Percentiles rank a stretch among this genome's conserved stretches.
phyloP scores from a whole-genome alignment of 1,140 invertebrate genomes.

The Eumaeus atala region DNA sequence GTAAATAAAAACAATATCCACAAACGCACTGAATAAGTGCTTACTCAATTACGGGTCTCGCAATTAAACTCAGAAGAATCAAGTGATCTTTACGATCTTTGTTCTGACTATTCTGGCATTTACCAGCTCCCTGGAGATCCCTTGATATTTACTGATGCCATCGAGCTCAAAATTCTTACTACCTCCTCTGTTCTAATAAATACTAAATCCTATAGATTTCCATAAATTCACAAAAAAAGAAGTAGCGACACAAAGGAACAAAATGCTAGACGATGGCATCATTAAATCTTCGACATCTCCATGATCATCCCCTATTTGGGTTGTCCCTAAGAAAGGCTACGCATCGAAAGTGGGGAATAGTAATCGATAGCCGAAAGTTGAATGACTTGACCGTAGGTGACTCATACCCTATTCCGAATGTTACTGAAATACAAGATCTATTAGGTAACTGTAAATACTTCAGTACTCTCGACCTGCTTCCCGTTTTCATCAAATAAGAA shows the following conservation, averaged over 20 bases:
- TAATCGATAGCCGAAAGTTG: constrained; percentile 14
- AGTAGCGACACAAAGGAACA: too few relatives aligned
- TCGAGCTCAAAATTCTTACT: constrained; percentile 33
- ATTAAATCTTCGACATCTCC: constrained; percentile 16
- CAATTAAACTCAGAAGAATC: too few relatives aligned
- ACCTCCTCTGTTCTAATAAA: background rate
- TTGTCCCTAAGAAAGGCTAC: too few relatives aligned
- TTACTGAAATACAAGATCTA: too few relatives aligned
- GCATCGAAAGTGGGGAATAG: constrained; percentile 14
- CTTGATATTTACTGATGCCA: constrained; percentile 23
- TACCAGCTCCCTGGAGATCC: too few relatives aligned
- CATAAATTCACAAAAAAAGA: background rate
- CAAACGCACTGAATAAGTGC: too few relatives aligned
- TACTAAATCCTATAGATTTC: background rate
- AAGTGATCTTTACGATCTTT: too few relatives aligned
- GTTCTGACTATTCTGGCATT: too few relatives aligned
- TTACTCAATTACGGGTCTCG: too few relatives aligned
- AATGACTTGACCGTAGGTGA: constrained; percentile 19
- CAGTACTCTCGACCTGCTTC: constrained; percentile 12
- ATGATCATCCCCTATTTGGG: too few relatives aligned
- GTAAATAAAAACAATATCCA: too few relatives aligned
- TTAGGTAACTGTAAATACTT: constrained; percentile 17
- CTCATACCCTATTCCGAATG: too few relatives aligned
- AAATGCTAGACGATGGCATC: constrained; percentile 18
- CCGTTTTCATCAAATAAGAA: constrained; percentile 15